Conservation (phyloP, 2,113 vertebrate genomes). For the Nothobranchius furzeri region DNA sequence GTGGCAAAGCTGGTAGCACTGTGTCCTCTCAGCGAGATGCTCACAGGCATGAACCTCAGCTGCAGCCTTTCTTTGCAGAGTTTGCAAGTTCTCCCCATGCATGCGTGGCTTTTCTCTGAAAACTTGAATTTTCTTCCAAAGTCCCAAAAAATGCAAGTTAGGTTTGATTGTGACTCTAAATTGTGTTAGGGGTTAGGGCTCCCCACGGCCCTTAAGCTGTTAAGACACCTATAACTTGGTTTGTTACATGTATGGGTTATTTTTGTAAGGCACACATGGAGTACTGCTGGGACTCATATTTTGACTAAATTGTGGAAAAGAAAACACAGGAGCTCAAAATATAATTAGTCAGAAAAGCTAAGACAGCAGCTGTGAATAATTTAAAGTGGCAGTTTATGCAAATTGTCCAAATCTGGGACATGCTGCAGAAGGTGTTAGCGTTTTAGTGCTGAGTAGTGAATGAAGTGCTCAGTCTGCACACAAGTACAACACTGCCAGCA, state of each 20-base stretch:
- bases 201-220: no score
- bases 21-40: no score
- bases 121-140: no score
- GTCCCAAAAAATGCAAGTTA: no score
- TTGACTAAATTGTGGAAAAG: conserved; percentile 39
- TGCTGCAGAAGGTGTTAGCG: conserved; percentile 66
- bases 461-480: conserved; percentile 47
- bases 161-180: no score
- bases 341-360: conserved; percentile 75
- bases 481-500: conserved; percentile 23
- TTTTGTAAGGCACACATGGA: conserved; percentile 8
- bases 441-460: conserved; percentile 63
- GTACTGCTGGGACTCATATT: background rate
- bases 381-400: conserved; percentile 76
- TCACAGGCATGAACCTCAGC: no score
- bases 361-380: conserved; percentile 76
- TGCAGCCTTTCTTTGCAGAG: no score
- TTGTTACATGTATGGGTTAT: background rate
- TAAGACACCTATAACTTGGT: background rate
- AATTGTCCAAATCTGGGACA: conserved; percentile 72
- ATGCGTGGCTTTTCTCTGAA: no score
- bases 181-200: no score
- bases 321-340: conserved; percentile 61
- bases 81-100: no score
- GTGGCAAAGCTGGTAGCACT: no score